A percentile compares a stretch with the other conserved stretches of the same genome.
These are phyloP conservation scores for Halesus radiatus DNA, from an alignment of 1,140 invertebrate species.

Conservation along the genomic window DNA sequence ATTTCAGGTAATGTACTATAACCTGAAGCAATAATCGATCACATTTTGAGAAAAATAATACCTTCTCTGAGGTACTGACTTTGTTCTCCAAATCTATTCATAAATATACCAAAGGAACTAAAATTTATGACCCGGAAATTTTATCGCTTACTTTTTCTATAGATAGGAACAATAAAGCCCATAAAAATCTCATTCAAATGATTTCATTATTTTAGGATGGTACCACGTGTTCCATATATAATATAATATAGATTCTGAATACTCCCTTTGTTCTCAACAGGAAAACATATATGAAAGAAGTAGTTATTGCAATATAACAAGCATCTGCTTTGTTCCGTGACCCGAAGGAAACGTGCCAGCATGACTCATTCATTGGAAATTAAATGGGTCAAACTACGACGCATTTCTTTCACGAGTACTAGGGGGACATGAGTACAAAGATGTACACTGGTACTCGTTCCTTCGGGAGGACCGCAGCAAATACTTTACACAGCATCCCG, in stretches of 20 bases:
- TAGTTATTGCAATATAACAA: conserved; percentile 50
- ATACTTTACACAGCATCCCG: background rate
- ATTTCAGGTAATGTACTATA: too few species aligned
- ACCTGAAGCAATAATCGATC: too few species aligned
- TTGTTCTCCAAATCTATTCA: conserved; percentile 20
- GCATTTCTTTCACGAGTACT: conserved; percentile 52
- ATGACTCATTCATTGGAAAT: conserved; percentile 53
- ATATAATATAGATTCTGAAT: conserved; percentile 16
- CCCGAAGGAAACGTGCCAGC: conserved; percentile 38
- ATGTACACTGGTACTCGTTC: background rate
- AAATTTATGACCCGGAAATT: conserved; percentile 42
- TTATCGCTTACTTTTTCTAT: conserved; percentile 39
- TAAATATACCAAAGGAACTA: conserved; percentile 1
- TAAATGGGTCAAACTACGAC: conserved; percentile 56
- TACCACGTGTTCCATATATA: conserved; percentile 41
- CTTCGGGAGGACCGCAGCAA: background rate
- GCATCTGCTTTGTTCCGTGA: conserved; percentile 55
- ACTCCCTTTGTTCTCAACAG: conserved; percentile 44
- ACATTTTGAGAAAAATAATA: too few species aligned
- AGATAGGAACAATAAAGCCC: conserved; percentile 41
- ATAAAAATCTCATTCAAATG: conserved; percentile 21
- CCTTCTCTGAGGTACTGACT: too few species aligned
- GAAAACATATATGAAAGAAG: conserved; percentile 42
- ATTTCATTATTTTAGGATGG: conserved; percentile 38
- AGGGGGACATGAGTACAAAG: conserved; percentile 33